These are phyloP conservation scores for Atrichornis clamosus DNA, from an alignment of 2,113 vertebrate genomes.

Conservation along the genomic window DNA sequence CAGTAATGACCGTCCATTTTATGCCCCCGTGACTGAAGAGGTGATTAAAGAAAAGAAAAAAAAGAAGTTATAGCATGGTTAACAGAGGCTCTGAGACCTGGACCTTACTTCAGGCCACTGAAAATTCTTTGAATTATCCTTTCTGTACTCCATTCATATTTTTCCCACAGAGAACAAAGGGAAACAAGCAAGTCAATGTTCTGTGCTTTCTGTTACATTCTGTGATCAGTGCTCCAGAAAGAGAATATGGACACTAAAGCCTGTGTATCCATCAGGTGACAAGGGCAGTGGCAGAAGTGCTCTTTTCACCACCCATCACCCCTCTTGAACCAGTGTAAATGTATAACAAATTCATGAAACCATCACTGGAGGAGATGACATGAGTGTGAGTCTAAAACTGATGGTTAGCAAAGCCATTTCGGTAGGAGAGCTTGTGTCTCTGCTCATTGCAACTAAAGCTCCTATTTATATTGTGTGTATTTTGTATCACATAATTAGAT, in stretches of 20 bases:
- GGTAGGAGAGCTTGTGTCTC: neutral
- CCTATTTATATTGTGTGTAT: neutral
- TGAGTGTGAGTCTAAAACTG: neutral
- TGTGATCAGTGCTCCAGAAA: neutral
- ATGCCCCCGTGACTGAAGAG: neutral
- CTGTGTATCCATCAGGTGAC: neutral
- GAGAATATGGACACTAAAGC: neutral
- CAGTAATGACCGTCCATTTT: neutral
- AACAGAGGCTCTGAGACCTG: neutral
- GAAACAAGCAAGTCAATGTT: neutral
- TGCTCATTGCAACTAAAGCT: neutral
- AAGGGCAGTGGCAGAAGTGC: neutral
- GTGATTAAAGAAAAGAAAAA: neutral
- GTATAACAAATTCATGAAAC: neutral
- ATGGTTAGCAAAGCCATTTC: neutral
- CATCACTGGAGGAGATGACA: neutral
- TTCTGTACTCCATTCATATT: neutral
- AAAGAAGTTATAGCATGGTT: neutral
- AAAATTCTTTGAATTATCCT: neutral
- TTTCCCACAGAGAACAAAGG: neutral
- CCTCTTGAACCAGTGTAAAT: neutral
- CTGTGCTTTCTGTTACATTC: neutral
- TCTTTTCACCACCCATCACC: neutral
- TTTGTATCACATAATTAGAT: neutral
- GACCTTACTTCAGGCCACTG: neutral